Percentiles rank a stretch among this genome's conserved stretches.
These are phyloP conservation scores for Lasioglossum figueresi DNA, from an alignment of 2,888 invertebrate genomes.

Conservation along the genomic window DNA sequence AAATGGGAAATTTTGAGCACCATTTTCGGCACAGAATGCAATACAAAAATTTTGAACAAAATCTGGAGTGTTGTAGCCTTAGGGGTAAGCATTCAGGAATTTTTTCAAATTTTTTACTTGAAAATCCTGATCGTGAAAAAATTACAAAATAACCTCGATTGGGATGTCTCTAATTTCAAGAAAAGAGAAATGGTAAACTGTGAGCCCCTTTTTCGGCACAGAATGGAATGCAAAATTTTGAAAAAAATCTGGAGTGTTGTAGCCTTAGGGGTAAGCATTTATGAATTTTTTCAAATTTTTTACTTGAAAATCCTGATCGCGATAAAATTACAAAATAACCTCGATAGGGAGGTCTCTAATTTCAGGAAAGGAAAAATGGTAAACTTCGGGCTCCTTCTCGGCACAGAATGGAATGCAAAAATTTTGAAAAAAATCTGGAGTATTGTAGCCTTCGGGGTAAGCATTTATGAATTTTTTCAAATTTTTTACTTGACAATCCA, in stretches of 20 bases:
- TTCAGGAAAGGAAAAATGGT: neutral
- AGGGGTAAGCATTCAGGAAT: neutral
- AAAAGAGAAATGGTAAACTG: too few relatives aligned
- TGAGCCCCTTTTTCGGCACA: too few relatives aligned
- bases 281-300: too few relatives aligned
- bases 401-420: neutral
- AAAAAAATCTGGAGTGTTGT: too few relatives aligned
- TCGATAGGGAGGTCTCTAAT: too few relatives aligned
- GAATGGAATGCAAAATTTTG: too few relatives aligned
- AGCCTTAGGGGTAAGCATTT: too few relatives aligned
- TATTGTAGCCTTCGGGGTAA: neutral
- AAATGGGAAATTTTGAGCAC: neutral
- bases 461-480: neutral
- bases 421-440: neutral
- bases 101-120: neutral
- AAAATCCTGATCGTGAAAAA: neutral
- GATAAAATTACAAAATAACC: too few relatives aligned
- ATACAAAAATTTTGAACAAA: neutral
- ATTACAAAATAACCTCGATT: neutral
- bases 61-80: neutral
- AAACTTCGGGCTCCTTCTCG: neutral
- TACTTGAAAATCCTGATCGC: too few relatives aligned
- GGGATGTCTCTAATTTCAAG: too few relatives aligned
- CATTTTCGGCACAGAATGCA: neutral
- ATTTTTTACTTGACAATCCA: neutral